phyloP scores from a whole-genome alignment of 2,797 vertebrate species.

The Siniperca scherzeri region DNA sequence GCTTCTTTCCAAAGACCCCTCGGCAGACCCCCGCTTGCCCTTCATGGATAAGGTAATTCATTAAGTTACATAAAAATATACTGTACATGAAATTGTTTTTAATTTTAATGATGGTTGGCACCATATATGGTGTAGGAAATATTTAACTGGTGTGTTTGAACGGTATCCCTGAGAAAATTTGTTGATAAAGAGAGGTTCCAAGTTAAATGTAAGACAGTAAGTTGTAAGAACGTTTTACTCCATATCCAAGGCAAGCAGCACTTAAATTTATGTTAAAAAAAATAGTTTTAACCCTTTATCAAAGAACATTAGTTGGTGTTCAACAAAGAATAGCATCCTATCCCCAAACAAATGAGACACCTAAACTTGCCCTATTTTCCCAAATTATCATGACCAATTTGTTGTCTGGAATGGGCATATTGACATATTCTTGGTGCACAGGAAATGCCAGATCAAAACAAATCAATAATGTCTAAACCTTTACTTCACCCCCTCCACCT shows the following conservation, averaged over 20 bases:
- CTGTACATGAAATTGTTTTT: background rate
- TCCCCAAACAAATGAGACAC: background rate
- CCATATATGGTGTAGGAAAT: background rate
- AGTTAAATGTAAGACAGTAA: background rate
- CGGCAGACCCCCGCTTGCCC: constrained; percentile 91
- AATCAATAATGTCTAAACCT: background rate
- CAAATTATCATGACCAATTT: background rate
- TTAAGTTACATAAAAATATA: background rate
- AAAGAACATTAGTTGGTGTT: background rate
- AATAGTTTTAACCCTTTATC: background rate
- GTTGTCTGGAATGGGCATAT: too few relatives aligned
- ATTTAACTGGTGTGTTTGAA: background rate
- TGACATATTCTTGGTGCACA: too few relatives aligned
- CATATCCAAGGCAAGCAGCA: background rate
- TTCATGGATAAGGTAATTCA: constrained; percentile 95
- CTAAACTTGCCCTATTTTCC: background rate
- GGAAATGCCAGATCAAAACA: too few relatives aligned
- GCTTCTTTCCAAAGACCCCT: constrained; percentile 97
- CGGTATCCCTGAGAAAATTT: background rate
- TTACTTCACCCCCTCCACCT: too few relatives aligned
- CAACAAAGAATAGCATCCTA: background rate
- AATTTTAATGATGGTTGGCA: background rate
- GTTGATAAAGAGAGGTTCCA: background rate
- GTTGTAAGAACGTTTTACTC: background rate
- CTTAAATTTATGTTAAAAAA: background rate